phyloP scores from a whole-genome alignment of 2,113 vertebrate species.

The Glaucidium brasilianum region DNA sequence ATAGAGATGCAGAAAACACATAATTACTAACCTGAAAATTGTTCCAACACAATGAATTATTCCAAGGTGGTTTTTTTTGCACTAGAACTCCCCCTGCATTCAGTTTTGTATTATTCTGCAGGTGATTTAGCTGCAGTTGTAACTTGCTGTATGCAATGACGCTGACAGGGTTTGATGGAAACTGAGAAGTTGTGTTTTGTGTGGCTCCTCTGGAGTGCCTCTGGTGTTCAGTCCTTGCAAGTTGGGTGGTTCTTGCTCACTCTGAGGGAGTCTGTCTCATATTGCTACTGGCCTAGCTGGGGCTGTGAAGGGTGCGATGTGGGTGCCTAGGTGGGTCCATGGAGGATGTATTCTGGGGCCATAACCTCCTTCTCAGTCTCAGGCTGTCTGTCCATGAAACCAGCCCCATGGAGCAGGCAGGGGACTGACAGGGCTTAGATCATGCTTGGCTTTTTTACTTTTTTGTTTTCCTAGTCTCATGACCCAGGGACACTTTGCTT shows the following conservation, averaged over 20 bases:
- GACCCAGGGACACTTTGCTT: neutral
- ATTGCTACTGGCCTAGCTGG: fast-evolving
- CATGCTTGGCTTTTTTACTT: too few species aligned
- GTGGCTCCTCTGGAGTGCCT: too few species aligned
- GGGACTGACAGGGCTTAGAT: neutral
- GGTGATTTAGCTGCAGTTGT: too few species aligned
- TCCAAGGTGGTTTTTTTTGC: neutral
- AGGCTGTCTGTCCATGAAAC: neutral
- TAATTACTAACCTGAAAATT: neutral
- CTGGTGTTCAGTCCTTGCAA: too few species aligned
- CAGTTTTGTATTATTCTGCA: neutral
- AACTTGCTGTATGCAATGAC: fast-evolving
- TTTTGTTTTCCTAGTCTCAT: too few species aligned
- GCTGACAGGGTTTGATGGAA: neutral
- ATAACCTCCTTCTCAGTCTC: neutral
- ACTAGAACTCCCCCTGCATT: neutral
- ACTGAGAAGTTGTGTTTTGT: neutral
- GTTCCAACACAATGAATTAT: neutral
- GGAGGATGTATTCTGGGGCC: neutral
- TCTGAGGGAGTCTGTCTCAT: fast-evolving
- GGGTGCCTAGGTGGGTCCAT: neutral
- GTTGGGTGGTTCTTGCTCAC: neutral
- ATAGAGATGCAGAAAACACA: neutral
- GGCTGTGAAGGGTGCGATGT: neutral
- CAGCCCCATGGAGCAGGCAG: neutral